Conservation (phyloP, 1,140 invertebrate species). For the Brachionus asplanchnoidis region DNA sequence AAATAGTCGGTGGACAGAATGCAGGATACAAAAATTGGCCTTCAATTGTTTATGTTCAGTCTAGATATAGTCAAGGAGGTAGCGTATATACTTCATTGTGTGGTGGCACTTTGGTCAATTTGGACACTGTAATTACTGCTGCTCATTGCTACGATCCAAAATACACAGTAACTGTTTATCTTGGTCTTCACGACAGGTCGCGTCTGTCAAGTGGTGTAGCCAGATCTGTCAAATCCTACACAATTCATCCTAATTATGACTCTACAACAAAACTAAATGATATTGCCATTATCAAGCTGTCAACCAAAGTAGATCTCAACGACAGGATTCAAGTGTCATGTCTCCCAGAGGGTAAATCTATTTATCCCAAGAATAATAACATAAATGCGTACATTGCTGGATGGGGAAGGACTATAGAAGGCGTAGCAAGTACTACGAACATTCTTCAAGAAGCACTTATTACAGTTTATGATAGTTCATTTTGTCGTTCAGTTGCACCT, state of each 20-base stretch:
- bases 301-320: neutral
- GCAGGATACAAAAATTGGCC: neutral
- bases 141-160: constrained; percentile 63
- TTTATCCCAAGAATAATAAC: neutral
- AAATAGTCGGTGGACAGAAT: constrained; percentile 21
- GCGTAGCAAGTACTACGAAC: neutral
- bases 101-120: constrained; percentile 69
- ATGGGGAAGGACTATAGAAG: neutral
- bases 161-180: neutral
- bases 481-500: neutral
- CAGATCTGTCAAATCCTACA: neutral
- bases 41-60: neutral
- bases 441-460: constrained; percentile 3
- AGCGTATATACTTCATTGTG: constrained; percentile 55
- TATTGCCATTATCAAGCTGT: neutral
- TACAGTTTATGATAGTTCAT: neutral
- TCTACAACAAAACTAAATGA: neutral
- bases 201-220: neutral
- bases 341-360: neutral
- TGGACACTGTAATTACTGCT: constrained; percentile 68
- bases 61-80: neutral
- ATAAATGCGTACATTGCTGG: neutral
- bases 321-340: constrained; percentile 1
- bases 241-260: neutral
- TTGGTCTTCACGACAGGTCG: neutral